These are phyloP conservation scores for Promerops cafer DNA, from an alignment of 2,113 vertebrate genomes.

Conservation along the genomic window DNA sequence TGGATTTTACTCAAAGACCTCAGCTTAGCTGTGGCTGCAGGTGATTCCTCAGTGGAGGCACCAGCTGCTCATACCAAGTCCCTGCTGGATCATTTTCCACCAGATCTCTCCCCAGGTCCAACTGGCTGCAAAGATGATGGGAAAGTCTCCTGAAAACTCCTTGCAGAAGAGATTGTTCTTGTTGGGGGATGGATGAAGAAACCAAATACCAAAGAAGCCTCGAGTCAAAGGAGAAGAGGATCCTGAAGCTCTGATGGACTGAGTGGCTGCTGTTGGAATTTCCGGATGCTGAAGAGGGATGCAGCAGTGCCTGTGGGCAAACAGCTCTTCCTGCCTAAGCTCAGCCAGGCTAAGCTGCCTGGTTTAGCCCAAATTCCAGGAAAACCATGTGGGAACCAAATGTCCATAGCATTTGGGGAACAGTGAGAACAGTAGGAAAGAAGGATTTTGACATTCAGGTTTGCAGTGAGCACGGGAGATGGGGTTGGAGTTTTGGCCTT, in stretches of 20 bases:
- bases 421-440: accelerated
- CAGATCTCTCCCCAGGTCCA: not conserved
- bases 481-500: not conserved
- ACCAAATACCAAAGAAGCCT: not conserved
- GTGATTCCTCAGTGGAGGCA: not conserved
- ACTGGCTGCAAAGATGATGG: accelerated
- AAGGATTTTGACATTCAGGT: accelerated
- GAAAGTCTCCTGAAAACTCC: not conserved
- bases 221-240: not conserved
- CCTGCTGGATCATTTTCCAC: not conserved
- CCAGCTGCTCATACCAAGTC: not conserved
- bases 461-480: not conserved
- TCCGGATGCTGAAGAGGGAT: not conserved
- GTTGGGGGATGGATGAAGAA: not conserved
- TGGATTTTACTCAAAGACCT: not conserved
- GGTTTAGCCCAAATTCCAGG: not conserved
- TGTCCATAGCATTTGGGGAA: not conserved
- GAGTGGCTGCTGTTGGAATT: not conserved
- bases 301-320: not conserved
- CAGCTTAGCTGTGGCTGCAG: not conserved
- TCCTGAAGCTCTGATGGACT: accelerated
- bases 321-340: not conserved
- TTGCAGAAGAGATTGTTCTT: not conserved
- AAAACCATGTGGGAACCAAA: not conserved
- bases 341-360: not conserved